phyloP scores from a whole-genome alignment of 2,113 vertebrate genomes.

The Hippocampus mohnikei region DNA sequence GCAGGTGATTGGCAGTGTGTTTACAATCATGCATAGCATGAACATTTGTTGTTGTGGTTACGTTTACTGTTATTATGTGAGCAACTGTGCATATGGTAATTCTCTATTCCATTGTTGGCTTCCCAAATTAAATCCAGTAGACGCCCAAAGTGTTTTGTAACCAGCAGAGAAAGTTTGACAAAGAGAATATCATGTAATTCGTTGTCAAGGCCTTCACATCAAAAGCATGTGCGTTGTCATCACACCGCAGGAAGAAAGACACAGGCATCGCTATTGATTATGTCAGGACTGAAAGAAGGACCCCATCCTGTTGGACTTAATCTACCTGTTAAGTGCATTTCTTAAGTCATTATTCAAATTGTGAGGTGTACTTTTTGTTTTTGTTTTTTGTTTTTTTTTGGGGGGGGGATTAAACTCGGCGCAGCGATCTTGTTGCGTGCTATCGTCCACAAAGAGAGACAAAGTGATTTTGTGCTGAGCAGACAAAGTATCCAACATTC shows the following conservation, averaged over 20 bases:
- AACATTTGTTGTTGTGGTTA: too few species aligned
- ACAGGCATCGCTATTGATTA: slow-evolving; percentile 7
- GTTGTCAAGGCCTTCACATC: slow-evolving; percentile 5
- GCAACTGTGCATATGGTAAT: too few species aligned
- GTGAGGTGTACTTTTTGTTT: too few species aligned
- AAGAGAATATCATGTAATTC: background rate
- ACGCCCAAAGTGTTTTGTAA: background rate
- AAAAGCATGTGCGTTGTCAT: slow-evolving; percentile 7
- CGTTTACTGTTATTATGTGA: too few species aligned
- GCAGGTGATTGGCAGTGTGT: too few species aligned
- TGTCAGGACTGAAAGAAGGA: slow-evolving; percentile 13
- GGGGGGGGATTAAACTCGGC: background rate
- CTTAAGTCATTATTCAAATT: background rate
- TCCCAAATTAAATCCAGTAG: background rate
- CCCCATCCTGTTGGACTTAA: slow-evolving; percentile 8
- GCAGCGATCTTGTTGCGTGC: background rate
- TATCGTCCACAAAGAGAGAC: background rate
- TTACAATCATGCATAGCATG: too few species aligned
- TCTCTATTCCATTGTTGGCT: too few species aligned
- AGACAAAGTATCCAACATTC: slow-evolving; percentile 8
- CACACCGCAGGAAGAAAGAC: background rate
- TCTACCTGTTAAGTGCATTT: background rate
- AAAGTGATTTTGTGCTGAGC: background rate
- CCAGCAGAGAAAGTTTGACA: background rate
- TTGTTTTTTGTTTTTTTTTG: too few species aligned